phyloP scores from a whole-genome alignment of 1,140 invertebrate species.

The Heliothis virescens region DNA sequence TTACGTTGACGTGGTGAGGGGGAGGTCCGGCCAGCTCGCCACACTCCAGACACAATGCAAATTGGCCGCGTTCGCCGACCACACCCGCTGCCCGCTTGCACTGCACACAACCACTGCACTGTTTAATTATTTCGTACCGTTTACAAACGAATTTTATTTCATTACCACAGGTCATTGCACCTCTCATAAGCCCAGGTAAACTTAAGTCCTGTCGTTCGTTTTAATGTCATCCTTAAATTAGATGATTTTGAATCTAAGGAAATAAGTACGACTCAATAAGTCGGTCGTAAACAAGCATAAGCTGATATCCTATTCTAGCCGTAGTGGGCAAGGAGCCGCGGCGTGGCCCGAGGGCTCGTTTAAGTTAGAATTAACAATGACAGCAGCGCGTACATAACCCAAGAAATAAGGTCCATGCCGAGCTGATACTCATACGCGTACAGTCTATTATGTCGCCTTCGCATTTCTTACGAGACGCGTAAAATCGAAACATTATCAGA shows the following conservation, averaged over 20 bases:
- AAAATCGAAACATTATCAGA: slow-evolving; percentile 58
- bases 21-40: slow-evolving; percentile 25
- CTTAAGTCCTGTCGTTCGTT: neutral
- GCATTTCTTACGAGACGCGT: slow-evolving; percentile 44
- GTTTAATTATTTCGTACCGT: slow-evolving; percentile 45
- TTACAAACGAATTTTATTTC: slow-evolving; percentile 48
- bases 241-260: slow-evolving; percentile 8
- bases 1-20: slow-evolving; percentile 33
- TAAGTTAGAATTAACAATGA: slow-evolving; percentile 47
- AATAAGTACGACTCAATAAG: slow-evolving; percentile 35
- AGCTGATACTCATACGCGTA: slow-evolving; percentile 15
- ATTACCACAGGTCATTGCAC: slow-evolving; percentile 25
- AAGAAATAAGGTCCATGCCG: slow-evolving; percentile 25
- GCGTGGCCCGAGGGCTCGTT: slow-evolving; percentile 37
- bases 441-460: slow-evolving; percentile 48
- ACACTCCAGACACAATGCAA: slow-evolving; percentile 48
- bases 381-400: slow-evolving; percentile 30
- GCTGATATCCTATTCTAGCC: slow-evolving; percentile 39
- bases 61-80: slow-evolving; percentile 44
- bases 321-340: slow-evolving; percentile 20
- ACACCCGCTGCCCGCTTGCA: slow-evolving; percentile 35
- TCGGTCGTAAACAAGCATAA: slow-evolving; percentile 40
- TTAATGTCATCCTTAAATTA: slow-evolving; percentile 33
- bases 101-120: slow-evolving; percentile 39
- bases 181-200: neutral